These are phyloP conservation scores for Rhopalosiphum padi DNA, from an alignment of 1,140 invertebrate species.

Conservation along the genomic window DNA sequence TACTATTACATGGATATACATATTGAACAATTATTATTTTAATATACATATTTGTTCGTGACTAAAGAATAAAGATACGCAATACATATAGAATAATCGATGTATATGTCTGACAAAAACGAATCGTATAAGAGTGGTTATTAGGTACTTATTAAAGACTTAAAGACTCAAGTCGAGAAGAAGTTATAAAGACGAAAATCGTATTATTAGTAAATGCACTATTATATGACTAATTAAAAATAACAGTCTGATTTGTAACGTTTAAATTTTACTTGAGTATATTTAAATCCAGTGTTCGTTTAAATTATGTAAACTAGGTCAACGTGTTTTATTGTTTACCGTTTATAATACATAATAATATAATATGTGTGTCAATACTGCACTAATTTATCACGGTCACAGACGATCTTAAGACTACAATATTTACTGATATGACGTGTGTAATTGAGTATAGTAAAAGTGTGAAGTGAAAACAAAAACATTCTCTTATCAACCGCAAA, in stretches of 20 bases:
- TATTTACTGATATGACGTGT: neutral
- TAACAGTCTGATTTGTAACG: neutral
- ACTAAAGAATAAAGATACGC: neutral
- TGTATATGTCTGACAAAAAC: neutral
- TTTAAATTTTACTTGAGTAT: neutral
- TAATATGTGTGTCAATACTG: constrained; percentile 1
- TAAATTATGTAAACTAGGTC: constrained; percentile 11
- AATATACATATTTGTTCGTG: neutral
- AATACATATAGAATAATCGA: neutral
- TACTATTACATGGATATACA: neutral
- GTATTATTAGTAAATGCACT: neutral
- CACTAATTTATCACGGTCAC: constrained; percentile 14
- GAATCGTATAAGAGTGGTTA: neutral
- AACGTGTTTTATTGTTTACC: neutral
- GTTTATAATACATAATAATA: neutral
- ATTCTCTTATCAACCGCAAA: neutral
- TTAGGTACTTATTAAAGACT: neutral
- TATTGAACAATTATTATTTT: neutral
- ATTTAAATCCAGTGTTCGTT: neutral
- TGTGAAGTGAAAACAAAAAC: neutral
- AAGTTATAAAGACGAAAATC: neutral
- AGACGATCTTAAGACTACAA: neutral
- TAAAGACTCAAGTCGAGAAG: neutral
- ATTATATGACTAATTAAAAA: neutral
- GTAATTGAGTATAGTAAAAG: neutral